Base-by-base conservation (phyloP, 2,113 vertebrate genomes). In the Mobula hypostoma region DNA sequence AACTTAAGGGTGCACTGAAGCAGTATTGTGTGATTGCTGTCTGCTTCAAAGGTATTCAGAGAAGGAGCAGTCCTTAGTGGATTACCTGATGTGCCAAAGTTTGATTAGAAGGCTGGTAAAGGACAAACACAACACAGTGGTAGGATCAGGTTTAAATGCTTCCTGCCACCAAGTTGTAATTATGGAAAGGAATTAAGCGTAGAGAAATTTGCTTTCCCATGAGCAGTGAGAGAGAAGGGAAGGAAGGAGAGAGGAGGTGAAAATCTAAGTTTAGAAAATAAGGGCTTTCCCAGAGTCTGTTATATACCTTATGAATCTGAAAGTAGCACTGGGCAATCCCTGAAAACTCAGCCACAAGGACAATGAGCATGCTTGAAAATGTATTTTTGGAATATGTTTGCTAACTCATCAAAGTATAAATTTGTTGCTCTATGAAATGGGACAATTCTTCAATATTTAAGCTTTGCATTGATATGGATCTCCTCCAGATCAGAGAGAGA, bases 41-140 rank as follows among this genome's bases (percentile, higher is more conserved):
- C 85, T 19, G 27, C 85, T 90, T 90, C 85, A 90, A 90, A 90
- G 85, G n/a, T 63, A 90, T 68, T 90, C 85, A 32, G 85, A 90
- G 19, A 15, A 66, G 27, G 61, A 90, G 85, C n/a, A 5, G 29
- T 32, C 29, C 58, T 90, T n/a, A 17, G 14, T 90, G 61, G 61
- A 27, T 68, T 90, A 6, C 61, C 66, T 15, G 14, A 90, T 32
- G 14, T 63, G 83, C 83, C 83, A 87, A 87, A 87, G 56, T 87
- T 61, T 90, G 61, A 68, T n/a, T 66, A 90, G 29, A 90, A 32
- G 66, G 61, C n/a, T 68, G 85, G 85, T 90, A 17, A 17, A 90
- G 61, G 14, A 68, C 29, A n/a, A 15, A 19, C 12, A 32, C 2
- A 4, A 63, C 15, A 7, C 6, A 32, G 29, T 19, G 58, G 29